Conservation (phyloP, 92 coral and sea anemone species). For the Siderastrea siderea region DNA sequence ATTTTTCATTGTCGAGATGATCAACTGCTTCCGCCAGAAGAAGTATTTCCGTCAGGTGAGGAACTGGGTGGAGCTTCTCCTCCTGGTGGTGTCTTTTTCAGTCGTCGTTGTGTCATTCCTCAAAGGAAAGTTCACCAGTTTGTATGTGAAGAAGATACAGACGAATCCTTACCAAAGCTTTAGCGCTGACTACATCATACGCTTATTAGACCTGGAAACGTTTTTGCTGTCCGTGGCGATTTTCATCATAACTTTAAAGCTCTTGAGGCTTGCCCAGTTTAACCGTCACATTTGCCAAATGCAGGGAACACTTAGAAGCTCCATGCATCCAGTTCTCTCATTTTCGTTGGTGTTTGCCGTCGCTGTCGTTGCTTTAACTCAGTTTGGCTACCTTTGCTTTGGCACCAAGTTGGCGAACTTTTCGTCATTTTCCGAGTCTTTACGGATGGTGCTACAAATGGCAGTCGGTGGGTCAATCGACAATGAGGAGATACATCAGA, state of each 20-base stretch:
- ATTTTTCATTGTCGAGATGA: slow-evolving; percentile 65
- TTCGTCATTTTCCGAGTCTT: slow-evolving; percentile 67
- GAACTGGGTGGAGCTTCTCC: slow-evolving; percentile 81
- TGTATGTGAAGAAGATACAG: too few relatives aligned
- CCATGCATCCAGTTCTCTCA: slow-evolving; percentile 69
- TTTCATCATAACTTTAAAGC: slow-evolving; percentile 72
- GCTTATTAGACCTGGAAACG: slow-evolving; percentile 73
- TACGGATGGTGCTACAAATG: slow-evolving; percentile 66
- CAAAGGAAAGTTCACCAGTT: slow-evolving; percentile 67
- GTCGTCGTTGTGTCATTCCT: slow-evolving; percentile 78
- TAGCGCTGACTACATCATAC: too few relatives aligned
- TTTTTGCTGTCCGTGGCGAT: slow-evolving; percentile 75
- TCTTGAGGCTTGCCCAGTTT: slow-evolving; percentile 69
- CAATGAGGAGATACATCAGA: slow-evolving; percentile 51
- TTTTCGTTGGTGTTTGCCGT: slow-evolving; percentile 71
- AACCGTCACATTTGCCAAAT: slow-evolving; percentile 13
- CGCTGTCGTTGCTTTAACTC: slow-evolving; percentile 65
- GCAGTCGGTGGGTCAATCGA: slow-evolving; percentile 71
- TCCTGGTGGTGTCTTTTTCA: slow-evolving; percentile 53
- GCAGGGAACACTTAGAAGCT: slow-evolving; percentile 56
- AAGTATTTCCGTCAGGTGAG: slow-evolving; percentile 65
- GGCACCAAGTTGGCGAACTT: slow-evolving; percentile 61
- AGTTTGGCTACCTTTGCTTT: slow-evolving; percentile 71
- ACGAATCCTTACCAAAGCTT: too few relatives aligned
- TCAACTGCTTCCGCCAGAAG: slow-evolving; percentile 68